Conservation (phyloP, 2,113 vertebrate genomes). For the Phalacrocorax carbo region DNA sequence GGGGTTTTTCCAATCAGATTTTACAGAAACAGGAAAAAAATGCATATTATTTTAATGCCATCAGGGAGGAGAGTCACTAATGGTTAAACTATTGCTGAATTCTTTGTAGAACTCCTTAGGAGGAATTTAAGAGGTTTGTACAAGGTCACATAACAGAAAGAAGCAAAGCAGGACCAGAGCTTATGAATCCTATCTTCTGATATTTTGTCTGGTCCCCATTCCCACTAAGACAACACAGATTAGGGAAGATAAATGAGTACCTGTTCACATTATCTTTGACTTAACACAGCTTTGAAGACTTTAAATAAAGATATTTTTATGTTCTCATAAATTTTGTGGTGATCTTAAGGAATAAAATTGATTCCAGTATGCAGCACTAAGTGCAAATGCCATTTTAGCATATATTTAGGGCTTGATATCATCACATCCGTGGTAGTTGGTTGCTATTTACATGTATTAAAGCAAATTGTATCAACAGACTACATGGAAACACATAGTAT, state of each 20-base stretch:
- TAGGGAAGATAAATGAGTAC: neutral
- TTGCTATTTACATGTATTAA: slow-evolving; percentile 33
- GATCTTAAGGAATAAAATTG: neutral
- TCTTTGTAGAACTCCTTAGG: neutral
- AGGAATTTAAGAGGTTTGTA: neutral
- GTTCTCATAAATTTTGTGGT: neutral
- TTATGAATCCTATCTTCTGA: neutral
- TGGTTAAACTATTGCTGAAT: neutral
- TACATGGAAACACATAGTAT: neutral
- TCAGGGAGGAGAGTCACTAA: neutral
- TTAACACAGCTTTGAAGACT: neutral
- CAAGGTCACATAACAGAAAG: neutral
- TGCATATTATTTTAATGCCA: neutral
- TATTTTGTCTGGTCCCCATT: neutral
- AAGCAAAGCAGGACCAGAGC: neutral
- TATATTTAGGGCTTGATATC: slow-evolving; percentile 16
- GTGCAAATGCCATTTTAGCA: neutral
- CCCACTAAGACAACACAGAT: neutral
- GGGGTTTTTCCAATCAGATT: neutral
- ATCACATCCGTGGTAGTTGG: neutral
- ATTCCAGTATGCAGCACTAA: neutral
- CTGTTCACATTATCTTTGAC: neutral
- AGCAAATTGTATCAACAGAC: neutral
- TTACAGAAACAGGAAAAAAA: neutral
- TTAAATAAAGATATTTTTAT: neutral